Evolutionary conservation across 1,140 invertebrate genomes (phyloP).

Genomic region (Zaprionus capensis): DNA sequence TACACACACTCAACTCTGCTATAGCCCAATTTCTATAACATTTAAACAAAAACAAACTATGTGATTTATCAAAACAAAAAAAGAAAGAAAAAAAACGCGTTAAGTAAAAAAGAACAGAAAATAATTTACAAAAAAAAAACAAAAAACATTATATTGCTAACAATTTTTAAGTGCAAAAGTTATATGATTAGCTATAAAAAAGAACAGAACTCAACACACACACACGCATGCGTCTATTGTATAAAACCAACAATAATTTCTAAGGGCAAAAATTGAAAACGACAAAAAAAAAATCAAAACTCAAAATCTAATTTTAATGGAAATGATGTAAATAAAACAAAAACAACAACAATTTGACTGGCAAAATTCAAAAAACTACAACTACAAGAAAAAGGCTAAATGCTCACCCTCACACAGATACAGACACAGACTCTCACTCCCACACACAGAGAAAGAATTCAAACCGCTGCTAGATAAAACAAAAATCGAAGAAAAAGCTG

Average conservation of each 20-base stretch:
- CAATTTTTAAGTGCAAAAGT: constrained; percentile 78
- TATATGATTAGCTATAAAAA: constrained; percentile 70
- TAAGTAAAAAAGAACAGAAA: constrained; percentile 40
- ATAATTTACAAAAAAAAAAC: constrained; percentile 42
- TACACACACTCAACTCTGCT: constrained; percentile 1
- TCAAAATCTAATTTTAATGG: constrained; percentile 39
- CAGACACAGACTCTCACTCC: constrained; percentile 18
- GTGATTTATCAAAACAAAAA: constrained; percentile 11
- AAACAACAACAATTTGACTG: constrained; percentile 25
- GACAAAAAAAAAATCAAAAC: constrained; percentile 43
- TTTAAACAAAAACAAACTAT: constrained; percentile 7
- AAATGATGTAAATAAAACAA: constrained; percentile 65
- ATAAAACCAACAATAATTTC: constrained; percentile 32
- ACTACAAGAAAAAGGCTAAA: neutral
- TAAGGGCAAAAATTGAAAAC: constrained; percentile 28
- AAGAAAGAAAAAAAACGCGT: constrained; percentile 14
- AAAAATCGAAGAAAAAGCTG: neutral
- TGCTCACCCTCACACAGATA: constrained; percentile 23
- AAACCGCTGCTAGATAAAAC: neutral
- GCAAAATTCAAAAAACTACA: constrained; percentile 44
- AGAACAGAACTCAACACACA: constrained; percentile 50
- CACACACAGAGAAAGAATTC: neutral
- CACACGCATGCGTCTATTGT: constrained; percentile 23
- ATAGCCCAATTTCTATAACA: constrained; percentile 11
- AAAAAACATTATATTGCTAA: constrained; percentile 58